These are phyloP conservation scores for Drosophila greeni DNA, from an alignment of 2,888 invertebrate genomes.

Conservation along the genomic window DNA sequence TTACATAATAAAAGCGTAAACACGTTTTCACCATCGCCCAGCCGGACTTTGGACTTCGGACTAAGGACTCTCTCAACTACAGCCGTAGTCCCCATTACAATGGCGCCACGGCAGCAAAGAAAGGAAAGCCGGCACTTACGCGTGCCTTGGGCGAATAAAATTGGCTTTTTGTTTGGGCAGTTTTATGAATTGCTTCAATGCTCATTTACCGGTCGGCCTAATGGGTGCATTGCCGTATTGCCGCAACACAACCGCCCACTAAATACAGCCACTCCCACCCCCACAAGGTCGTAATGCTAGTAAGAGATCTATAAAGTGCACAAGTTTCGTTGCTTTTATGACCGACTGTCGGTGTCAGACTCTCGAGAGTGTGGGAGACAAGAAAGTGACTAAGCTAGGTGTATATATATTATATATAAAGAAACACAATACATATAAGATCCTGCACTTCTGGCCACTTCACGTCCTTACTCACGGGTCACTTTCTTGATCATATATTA, in stretches of 20 bases:
- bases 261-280: slow-evolving; percentile 5
- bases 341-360: background rate
- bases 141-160: slow-evolving; percentile 59
- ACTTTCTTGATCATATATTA: background rate
- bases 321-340: slow-evolving; percentile 31
- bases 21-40: slow-evolving; percentile 69
- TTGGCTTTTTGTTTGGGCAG: slow-evolving; percentile 56
- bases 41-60: slow-evolving; percentile 24
- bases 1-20: slow-evolving; percentile 74
- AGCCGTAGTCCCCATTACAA: slow-evolving; percentile 50
- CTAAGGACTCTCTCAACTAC: background rate
- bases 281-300: slow-evolving; percentile 35
- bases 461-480: background rate
- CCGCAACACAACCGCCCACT: slow-evolving; percentile 13
- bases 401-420: background rate
- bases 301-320: slow-evolving; percentile 40
- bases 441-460: background rate
- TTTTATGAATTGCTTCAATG: slow-evolving; percentile 73
- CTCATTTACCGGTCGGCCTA: slow-evolving; percentile 69
- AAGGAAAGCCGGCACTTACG: slow-evolving; percentile 46
- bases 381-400: background rate
- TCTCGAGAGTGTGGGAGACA: background rate
- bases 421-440: no score
- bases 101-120: slow-evolving; percentile 50
- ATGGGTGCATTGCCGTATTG: slow-evolving; percentile 66